These are phyloP conservation scores for Macrotrachela quadricornifera DNA, from an alignment of 1,140 invertebrate genomes.

Conservation along the genomic window DNA sequence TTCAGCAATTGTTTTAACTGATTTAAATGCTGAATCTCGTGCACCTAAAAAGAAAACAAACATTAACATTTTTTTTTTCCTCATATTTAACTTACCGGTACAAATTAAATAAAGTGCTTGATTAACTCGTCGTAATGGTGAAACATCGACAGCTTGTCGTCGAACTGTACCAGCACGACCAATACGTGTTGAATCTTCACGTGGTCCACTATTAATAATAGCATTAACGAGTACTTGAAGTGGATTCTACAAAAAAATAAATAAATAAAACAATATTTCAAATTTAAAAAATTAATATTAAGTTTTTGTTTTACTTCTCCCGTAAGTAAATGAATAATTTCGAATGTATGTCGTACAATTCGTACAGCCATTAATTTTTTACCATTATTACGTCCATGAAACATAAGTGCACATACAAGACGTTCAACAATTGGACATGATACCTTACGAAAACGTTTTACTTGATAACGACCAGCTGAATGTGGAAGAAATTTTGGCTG, in stretches of 20 bases:
- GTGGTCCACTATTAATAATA: slow-evolving; percentile 93
- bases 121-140: slow-evolving; percentile 86
- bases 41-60: slow-evolving; percentile 34
- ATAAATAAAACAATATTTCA: too few species aligned
- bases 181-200: slow-evolving; percentile 98
- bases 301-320: slow-evolving; percentile 53
- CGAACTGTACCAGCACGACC: slow-evolving; percentile 96
- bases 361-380: slow-evolving; percentile 98
- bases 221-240: slow-evolving; percentile 83
- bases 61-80: not conserved
- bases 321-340: slow-evolving; percentile 94
- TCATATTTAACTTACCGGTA: slow-evolving; percentile 49
- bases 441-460: slow-evolving; percentile 92
- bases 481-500: slow-evolving; percentile 91
- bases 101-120: slow-evolving; percentile 97
- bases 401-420: slow-evolving; percentile 91
- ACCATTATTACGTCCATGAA: slow-evolving; percentile 98
- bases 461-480: slow-evolving; percentile 89
- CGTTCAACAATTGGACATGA: slow-evolving; percentile 98
- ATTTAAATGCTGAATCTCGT: slow-evolving; percentile 92
- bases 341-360: slow-evolving; percentile 97
- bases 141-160: slow-evolving; percentile 96
- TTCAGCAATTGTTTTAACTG: slow-evolving; percentile 98
- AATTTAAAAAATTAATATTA: too few species aligned
- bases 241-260: slow-evolving; percentile 42